Base-by-base conservation (phyloP, 92 coral and sea anemone genomes). In the Nematostella vectensis region DNA sequence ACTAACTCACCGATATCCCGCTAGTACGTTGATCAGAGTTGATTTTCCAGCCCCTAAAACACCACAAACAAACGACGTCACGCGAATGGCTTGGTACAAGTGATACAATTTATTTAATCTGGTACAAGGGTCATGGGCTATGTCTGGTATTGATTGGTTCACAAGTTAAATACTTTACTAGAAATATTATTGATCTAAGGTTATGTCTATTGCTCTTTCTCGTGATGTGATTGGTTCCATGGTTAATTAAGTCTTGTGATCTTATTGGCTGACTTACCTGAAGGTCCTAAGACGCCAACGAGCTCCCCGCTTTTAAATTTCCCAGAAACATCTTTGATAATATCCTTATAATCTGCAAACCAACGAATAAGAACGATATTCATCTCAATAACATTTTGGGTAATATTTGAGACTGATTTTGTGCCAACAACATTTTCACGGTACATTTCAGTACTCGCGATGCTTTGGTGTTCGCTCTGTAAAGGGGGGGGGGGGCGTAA, bases 41-140 rank as follows among this genome's bases (percentile, higher is more conserved):
- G 97, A 85, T 47, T 89, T 89, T 13, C 97, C 97, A 53, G 97
- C 97, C 48, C 97, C 97, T 89, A 30, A n/a, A n/a, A n/a, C n/a
- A n/a, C n/a, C n/a, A n/a, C n/a, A n/a, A n/a, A n/a, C n/a, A n/a
- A n/a, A n/a, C n/a, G n/a, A n/a, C n/a, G n/a, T n/a, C n/a, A n/a
- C n/a, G n/a, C n/a, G n/a, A n/a, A n/a, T n/a, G n/a, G n/a, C n/a
- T n/a, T n/a, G n/a, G n/a, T n/a, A n/a, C n/a, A n/a, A n/a, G n/a
- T n/a, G n/a, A n/a, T n/a, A n/a, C n/a, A n/a, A n/a, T n/a, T n/a
- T n/a, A n/a, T n/a, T n/a, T n/a, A n/a, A n/a, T n/a, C n/a, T n/a
- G n/a, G n/a, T n/a, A n/a, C n/a, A n/a, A n/a, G n/a, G n/a, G n/a
- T n/a, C n/a, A n/a, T n/a, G n/a, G n/a, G n/a, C n/a, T n/a, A n/a